Evolutionary conservation across 2,888 invertebrate species (phyloP).

Genomic region (Phytoseiulus persimilis): DNA sequence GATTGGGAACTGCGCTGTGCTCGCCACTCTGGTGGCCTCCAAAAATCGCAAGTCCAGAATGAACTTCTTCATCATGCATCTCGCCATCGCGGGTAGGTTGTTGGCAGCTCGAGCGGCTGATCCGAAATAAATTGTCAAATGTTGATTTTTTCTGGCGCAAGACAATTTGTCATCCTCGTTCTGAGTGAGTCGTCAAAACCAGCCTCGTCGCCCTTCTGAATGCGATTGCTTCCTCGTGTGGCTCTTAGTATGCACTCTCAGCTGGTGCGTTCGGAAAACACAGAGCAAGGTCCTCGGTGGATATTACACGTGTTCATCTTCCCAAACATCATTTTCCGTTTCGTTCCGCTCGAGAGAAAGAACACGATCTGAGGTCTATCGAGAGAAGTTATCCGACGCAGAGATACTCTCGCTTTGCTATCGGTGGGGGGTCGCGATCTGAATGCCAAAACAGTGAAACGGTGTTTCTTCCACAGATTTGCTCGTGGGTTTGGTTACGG

Average conservation of each 20-base stretch:
- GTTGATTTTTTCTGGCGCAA: not conserved
- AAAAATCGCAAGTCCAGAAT: slow-evolving; percentile 79
- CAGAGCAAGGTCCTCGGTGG: not conserved
- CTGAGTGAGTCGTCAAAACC: not conserved
- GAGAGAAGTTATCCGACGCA: not conserved
- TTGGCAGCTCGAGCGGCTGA: not conserved
- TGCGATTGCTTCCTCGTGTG: not conserved
- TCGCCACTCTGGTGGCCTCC: slow-evolving; percentile 69
- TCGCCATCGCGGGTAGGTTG: slow-evolving; percentile 75
- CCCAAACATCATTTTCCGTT: not conserved
- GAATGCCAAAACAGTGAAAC: not conserved
- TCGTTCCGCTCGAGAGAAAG: not conserved
- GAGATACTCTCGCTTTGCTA: no score
- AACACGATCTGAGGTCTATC: not conserved
- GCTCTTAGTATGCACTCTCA: no score
- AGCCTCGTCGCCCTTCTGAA: not conserved
- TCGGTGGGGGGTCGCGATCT: no score
- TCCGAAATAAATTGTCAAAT: not conserved
- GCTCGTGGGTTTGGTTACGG: slow-evolving; percentile 75
- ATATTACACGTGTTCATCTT: not conserved
- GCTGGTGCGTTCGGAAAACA: not conserved
- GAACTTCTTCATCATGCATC: slow-evolving; percentile 90
- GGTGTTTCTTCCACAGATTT: slow-evolving; percentile 60
- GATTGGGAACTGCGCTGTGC: slow-evolving; percentile 75
- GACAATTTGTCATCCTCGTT: not conserved